Conservation (phyloP, 2,113 vertebrate species). For the Ailurus styani region DNA sequence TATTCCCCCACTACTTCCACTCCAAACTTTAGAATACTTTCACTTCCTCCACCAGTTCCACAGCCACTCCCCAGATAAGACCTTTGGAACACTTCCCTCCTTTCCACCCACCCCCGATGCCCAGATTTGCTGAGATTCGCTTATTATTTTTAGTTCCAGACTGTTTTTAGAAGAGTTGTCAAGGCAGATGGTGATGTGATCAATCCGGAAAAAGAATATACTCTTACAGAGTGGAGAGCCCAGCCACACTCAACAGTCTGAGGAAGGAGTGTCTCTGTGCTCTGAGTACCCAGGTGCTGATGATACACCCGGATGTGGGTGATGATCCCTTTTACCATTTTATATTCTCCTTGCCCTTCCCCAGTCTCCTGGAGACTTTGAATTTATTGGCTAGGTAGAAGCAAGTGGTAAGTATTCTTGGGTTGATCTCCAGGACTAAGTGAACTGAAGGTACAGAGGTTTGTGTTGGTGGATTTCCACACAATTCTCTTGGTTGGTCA, state of each 20-base stretch:
- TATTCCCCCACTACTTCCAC: background rate
- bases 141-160: constrained; percentile 42
- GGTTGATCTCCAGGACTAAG: background rate
- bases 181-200: constrained; percentile 44
- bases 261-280: background rate
- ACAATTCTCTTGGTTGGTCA: background rate
- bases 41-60: background rate
- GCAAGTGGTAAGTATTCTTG: background rate
- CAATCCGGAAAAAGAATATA: background rate
- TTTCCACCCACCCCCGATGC: background rate
- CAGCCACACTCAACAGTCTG: background rate
- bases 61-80: background rate
- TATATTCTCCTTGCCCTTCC: background rate
- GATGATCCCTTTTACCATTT: background rate
- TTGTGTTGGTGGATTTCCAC: background rate
- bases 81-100: constrained; percentile 1
- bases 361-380: background rate
- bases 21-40: background rate
- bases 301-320: background rate
- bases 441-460: background rate
- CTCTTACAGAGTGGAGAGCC: background rate
- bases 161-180: constrained; percentile 29
- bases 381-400: background rate
- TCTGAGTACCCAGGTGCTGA: background rate
- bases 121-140: constrained; percentile 32